phyloP scores from a whole-genome alignment of 2,113 vertebrate species.

The Phylloscopus trochilus region DNA sequence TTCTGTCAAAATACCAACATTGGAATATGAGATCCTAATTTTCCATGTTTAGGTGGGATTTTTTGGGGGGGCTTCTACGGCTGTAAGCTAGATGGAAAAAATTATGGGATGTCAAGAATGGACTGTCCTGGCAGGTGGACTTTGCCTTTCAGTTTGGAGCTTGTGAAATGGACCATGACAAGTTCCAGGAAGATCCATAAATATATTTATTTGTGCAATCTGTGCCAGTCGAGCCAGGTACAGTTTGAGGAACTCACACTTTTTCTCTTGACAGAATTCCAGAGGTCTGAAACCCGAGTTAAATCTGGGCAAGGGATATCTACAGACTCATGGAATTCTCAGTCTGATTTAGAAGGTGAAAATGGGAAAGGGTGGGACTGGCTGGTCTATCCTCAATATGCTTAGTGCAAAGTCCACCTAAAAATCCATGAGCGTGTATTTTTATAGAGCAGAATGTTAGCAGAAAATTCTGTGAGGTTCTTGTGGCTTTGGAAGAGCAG shows the following conservation, averaged over 20 bases:
- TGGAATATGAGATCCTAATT: not conserved
- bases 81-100: not conserved
- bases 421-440: not conserved
- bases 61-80: fast-evolving
- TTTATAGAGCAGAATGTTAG: not conserved
- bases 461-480: not conserved
- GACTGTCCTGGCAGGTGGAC: not conserved
- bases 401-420: not conserved
- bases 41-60: not conserved
- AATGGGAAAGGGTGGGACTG: not conserved
- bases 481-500: not conserved
- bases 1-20: not conserved
- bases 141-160: not conserved
- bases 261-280: not conserved
- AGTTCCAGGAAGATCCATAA: not conserved
- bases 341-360: not conserved
- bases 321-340: not conserved
- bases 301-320: not conserved
- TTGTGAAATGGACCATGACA: not conserved
- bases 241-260: not conserved
- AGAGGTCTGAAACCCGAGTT: not conserved
- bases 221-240: not conserved
- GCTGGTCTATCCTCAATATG: not conserved
- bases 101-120: not conserved
- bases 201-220: fast-evolving